Percentiles rank a stretch among this genome's conserved stretches.
phyloP scores from a whole-genome alignment of 2,888 invertebrate species.

The Abrostola tripartita region DNA sequence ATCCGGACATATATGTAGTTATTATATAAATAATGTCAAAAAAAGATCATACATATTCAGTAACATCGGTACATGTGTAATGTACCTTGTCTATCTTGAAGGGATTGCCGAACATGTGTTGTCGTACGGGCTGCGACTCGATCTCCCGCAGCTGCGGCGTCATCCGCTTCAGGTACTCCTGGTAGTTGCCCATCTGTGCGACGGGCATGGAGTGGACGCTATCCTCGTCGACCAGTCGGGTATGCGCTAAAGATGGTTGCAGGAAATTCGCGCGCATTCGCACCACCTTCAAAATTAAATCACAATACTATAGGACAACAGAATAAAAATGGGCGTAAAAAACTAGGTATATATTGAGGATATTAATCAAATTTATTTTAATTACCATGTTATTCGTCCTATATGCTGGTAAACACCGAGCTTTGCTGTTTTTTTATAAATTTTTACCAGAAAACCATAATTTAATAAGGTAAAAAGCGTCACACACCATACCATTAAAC shows the following conservation, averaged over 20 bases:
- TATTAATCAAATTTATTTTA: neutral
- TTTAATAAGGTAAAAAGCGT: no score
- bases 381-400: no score
- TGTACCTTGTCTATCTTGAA: constrained; percentile 99
- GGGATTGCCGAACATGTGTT: constrained; percentile 99
- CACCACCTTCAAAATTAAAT: constrained; percentile 89
- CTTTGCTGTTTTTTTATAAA: no score
- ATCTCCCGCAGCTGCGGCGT: constrained; percentile 97
- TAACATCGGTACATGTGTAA: constrained; percentile 37
- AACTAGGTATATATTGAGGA: neutral
- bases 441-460: no score
- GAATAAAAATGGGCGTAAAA: neutral
- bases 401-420: no score
- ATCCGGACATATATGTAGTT: no score
- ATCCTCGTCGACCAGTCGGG: constrained; percentile 95
- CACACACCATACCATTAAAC: no score
- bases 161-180: constrained; percentile 98
- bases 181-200: constrained; percentile 99
- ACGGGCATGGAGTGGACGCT: constrained; percentile 98
- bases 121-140: constrained; percentile 97
- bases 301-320: neutral
- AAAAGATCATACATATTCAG: constrained; percentile 1
- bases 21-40: neutral
- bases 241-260: constrained; percentile 92
- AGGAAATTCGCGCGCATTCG: constrained; percentile 98